Evolutionary conservation across 2,797 vertebrate genomes (phyloP), one percentile per base, ranked within the genome.

Genomic region (Peromyscus melanophrys): DNA sequence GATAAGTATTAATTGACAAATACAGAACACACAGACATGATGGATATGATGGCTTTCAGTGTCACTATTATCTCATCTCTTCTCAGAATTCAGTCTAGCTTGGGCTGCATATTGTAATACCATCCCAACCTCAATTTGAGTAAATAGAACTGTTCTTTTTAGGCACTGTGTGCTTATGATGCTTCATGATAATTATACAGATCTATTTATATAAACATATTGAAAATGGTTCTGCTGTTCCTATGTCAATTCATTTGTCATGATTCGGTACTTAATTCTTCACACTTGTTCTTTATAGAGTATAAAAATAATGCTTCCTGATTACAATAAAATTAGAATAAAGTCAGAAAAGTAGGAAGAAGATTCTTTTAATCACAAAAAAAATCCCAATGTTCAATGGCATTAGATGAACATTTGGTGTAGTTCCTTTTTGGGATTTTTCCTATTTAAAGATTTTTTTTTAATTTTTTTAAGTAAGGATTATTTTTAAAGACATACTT

Each of bases 191-290:
- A 97, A 97, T 97, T 96, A 97, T 73, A 95, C 81, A 93, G 87
- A 96, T 92, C 97, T 98, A 97, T 97, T 97, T 97, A 97, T 97
- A 95, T 73, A 97, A 97, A 96, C 87, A 96, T 80, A 92, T 96
- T 96, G 95, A 96, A 97, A 96, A 87, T 92, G 55, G 92, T 83
- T 95, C 92, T 97, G 75, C 84, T 95, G 55, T 95, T 97, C 95
- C 93, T 78, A 55, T 95, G 67, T 97, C 96, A 97, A 92, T 96
- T 90, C 96, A 96, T 95, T 98, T 98, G 92, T 97, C 95, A 96
- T 92, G 95, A 95, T 61, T 97, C 0, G 6, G 76, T 96, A 95
- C 87, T 93, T 87, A 97, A 97, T 96, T 95, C 80, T 84, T 97
- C 93, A 92, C 17, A 95, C 65, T 96, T 69, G 40, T 84, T 95